Conservation (phyloP, 2,888 invertebrate genomes). For the Cerastoderma edule region DNA sequence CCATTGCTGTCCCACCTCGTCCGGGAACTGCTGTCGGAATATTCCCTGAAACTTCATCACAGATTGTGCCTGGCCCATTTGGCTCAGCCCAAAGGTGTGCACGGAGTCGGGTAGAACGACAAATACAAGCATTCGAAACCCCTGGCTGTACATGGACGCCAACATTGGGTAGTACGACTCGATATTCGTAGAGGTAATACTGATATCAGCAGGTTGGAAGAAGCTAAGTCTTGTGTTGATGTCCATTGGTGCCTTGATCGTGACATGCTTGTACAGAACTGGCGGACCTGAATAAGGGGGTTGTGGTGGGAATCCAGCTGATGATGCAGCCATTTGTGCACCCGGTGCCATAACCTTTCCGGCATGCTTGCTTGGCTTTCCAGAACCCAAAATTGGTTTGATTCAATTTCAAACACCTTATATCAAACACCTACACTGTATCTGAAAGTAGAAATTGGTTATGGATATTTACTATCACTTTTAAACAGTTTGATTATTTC, state of each 20-base stretch:
- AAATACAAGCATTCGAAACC: conserved; percentile 54
- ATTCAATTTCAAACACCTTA: too few species aligned
- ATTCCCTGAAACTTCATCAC: conserved; percentile 68
- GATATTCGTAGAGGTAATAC: conserved; percentile 37
- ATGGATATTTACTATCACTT: too few species aligned
- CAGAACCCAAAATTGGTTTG: conserved; percentile 10
- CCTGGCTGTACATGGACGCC: conserved; percentile 43
- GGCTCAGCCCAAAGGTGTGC: conserved; percentile 40
- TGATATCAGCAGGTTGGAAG: conserved; percentile 34
- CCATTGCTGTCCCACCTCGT: conserved; percentile 65
- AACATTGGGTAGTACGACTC: conserved; percentile 48
- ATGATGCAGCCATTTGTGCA: too few species aligned
- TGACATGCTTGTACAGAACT: conserved; percentile 66
- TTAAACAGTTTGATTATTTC: too few species aligned
- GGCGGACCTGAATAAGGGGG: conserved; percentile 68
- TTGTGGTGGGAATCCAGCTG: conserved; percentile 48
- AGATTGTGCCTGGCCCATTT: conserved; percentile 45
- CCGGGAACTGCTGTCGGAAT: conserved; percentile 65
- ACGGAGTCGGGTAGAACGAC: conserved; percentile 44
- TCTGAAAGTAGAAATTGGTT: too few species aligned
- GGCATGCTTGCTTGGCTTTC: conserved; percentile 3
- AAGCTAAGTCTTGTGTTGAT: conserved; percentile 43
- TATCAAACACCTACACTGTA: too few species aligned
- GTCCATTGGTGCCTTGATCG: conserved; percentile 57
- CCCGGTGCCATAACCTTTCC: neutral